Percentiles rank a stretch among this genome's conserved stretches.
Conservation (phyloP, 2,888 invertebrate species). For the Ctena decussata region DNA sequence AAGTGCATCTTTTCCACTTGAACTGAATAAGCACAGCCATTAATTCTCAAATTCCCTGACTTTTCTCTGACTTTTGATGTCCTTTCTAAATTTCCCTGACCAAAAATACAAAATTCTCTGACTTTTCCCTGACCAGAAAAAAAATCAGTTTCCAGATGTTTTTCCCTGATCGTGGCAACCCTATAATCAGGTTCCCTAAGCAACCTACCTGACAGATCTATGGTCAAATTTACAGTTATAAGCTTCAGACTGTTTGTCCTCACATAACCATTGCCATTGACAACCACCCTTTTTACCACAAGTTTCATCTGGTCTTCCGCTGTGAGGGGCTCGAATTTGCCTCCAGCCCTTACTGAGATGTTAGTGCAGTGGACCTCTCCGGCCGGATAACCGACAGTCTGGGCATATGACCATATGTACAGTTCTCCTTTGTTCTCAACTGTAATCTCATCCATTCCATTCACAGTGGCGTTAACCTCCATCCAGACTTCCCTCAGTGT, state of each 20-base stretch:
- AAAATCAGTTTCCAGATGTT: too few relatives aligned
- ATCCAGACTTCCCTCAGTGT: conserved; percentile 75
- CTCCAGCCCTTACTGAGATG: conserved; percentile 76
- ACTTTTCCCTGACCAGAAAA: too few relatives aligned
- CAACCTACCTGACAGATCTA: conserved; percentile 81
- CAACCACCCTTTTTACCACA: conserved; percentile 56
- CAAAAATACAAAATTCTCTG: too few relatives aligned
- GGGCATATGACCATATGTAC: conserved; percentile 76
- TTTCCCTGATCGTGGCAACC: too few relatives aligned
- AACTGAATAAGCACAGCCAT: too few relatives aligned
- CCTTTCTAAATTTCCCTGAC: too few relatives aligned
- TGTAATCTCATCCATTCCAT: conserved; percentile 68
- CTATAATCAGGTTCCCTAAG: too few relatives aligned
- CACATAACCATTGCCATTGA: conserved; percentile 78
- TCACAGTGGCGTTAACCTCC: conserved; percentile 76
- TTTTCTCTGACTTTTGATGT: too few relatives aligned
- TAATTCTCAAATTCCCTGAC: too few relatives aligned
- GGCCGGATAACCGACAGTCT: conserved; percentile 60
- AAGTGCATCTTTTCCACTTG: too few relatives aligned
- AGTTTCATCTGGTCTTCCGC: conserved; percentile 60
- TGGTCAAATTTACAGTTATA: conserved; percentile 70
- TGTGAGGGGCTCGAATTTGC: conserved; percentile 73
- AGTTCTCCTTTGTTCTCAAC: conserved; percentile 75
- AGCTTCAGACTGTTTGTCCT: conserved; percentile 73
- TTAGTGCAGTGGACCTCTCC: conserved; percentile 69